Evolutionary conservation across 1,140 invertebrate genomes (phyloP), one percentile per base, ranked within the genome.

Genomic region (Drosophila triauraria): DNA sequence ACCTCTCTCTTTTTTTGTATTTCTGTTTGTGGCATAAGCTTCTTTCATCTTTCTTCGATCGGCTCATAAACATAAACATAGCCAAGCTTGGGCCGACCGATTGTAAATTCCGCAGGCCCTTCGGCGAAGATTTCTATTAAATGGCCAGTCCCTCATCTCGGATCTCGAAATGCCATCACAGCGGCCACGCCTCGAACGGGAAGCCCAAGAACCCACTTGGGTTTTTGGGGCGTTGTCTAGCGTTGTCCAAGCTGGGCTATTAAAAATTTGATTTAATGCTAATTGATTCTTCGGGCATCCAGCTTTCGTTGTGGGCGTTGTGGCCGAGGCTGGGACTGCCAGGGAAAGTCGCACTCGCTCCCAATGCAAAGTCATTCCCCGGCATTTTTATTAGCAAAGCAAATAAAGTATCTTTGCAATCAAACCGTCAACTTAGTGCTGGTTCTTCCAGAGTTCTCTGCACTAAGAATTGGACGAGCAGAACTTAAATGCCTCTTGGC

Each of bases 201-300:
- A 17, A 43, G 62, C 12, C 47, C 17, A 9, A 69, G 67, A 69
- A 69, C 44, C 17, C 32, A 15, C 23, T 38, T 35, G 42, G 42
- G 17, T 10, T 40, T 23, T 32, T 6, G 38, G 25, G 65, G 50
- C 65, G 25, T 40, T 46, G 15, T 43, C 67, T 62, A 44, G 30
- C 8, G 40, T 9, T 62, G 63, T 62, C 60, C 64, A 48, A 40
- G 60, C n/a, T 35, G 35, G 35, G 64, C 51, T 53, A 74, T 80
- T 80, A 74, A 56, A 82, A 82, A 59, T 78, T 87, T 88, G 84
- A 87, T 87, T 88, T 87, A 88, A 68, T 88, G 84, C 80, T 88
- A 87, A 87, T 87, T 88, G 84, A 87, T 88, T 83, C 76, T 42
- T 50, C 32, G 59, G 75, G n/a, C 61, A 48, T 60, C 56, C 40